Evolutionary conservation across 2,888 invertebrate species (phyloP), one percentile per base, ranked within the genome.

Genomic region (Steinernema hermaphroditum): DNA sequence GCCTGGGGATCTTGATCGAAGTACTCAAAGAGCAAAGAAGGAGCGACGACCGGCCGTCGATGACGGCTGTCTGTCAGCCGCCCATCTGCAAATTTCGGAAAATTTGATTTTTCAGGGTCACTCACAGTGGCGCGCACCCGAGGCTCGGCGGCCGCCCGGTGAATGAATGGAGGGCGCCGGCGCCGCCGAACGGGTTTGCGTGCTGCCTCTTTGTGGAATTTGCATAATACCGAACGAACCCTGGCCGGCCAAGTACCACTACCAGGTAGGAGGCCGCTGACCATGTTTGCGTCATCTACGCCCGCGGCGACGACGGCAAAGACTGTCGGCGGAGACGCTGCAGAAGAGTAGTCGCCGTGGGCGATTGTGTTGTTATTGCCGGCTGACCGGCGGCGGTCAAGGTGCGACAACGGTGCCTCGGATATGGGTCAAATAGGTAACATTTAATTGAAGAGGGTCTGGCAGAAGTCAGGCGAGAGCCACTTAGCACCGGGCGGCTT

Each of bases 61-160:
- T 24, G 62, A 62, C 62, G 62, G 62, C 62, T n/a, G 62, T 34
- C 62, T 62, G 62, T 32, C 62, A 62, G 62, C 27, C 62, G 62
- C n/a, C 29, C 62, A 62, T 62, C 62, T 62, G 62, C 62, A 14
- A 62, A 62, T 62, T 62, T 62, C 62, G 62, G 2, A 62, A 62
- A 62, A 62, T 62, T 62, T 62, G 62, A 32, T 62, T 62, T 62
- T 62, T 62, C 62, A 62, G 62, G 62, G 62, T 62, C 62, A 62
- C 62, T 62, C 62, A 32, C 29, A 62, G 62, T 29, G 62, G 54
- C 54, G 54, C 54, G 54, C 24, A 54, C 54, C 22, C 54, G 22
- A 54, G 27, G 54, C 54, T 54, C 24, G 14, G 54, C 54, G 32
- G 62, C 62, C 43, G 43, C 24, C 54, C 32, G 62, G 32, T 62